Evolutionary conservation across 1,140 invertebrate species (phyloP), one percentile per base, ranked within the genome.

Genomic region (Heliconius hermathena): DNA sequence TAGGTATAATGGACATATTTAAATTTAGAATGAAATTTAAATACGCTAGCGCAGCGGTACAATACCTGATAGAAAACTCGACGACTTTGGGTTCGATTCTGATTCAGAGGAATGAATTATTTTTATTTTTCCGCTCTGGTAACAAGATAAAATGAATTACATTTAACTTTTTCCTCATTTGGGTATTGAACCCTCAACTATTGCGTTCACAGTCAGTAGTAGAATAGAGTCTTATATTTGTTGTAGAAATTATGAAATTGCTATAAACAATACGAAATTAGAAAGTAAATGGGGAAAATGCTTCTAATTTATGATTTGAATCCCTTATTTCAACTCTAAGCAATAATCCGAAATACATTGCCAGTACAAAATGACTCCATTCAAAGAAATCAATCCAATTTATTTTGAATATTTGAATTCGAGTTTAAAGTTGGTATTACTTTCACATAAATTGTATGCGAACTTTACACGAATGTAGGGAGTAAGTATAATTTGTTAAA

Each of bases 401-500:
- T 46, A 26, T 76, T 70, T 76, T 41, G 60, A 41, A 76, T 71
- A 70, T 46, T 22, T 22, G 74, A 46, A 71, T 71, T 46, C 60
- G 36, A 71, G 73, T n/a, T 74, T 46, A 22, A 81, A 81, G 54
- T 81, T 77, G 57, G 57, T 72, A 77, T 26, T 49, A 66, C 72
- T 77, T 54, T 74, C 57, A 74, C 73, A 77, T 71, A 81, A 81
- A 81, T 60, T 81, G 78, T 76, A 72, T 80, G 38, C 74, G 22
- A 75, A 80, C 29, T 80, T 80, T 80, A 80, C 75, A 75, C 60
- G 60, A 36, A 57, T 60, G 41, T 36, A 71, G 54, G 38, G 66
- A 60, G 60, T 26, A 76, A 20, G 29, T 71, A 73, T 72, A 76
- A 80, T 72, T 74, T 36, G 49, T 71, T 60, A 79, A 29, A n/a